A percentile compares a stretch with the other conserved stretches of the same genome.
Evolutionary conservation across 2,888 invertebrate genomes (phyloP).

Genomic region (Idaea biselata): DNA sequence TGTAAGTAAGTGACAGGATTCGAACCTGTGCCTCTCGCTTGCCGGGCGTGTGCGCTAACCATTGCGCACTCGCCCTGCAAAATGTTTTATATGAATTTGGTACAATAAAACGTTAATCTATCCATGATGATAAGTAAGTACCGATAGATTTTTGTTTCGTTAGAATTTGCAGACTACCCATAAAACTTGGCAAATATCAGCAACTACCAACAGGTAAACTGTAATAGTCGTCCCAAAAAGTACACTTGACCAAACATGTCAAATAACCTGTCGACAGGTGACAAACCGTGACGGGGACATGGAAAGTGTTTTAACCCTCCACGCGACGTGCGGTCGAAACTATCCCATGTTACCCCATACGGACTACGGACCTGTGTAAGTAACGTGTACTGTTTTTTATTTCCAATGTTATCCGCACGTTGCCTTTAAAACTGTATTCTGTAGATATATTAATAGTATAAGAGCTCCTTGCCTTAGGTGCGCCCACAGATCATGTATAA

Average conservation of each 20-base stretch:
- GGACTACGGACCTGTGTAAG: neutral
- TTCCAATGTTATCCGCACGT: neutral
- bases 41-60: too few relatives aligned
- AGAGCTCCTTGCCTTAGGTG: too few relatives aligned
- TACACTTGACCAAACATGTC: slow-evolving; percentile 16
- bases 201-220: neutral
- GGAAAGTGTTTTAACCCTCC: slow-evolving; percentile 71
- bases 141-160: too few relatives aligned
- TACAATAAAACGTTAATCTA: too few relatives aligned
- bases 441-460: too few relatives aligned
- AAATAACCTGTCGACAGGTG: slow-evolving; percentile 41
- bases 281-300: slow-evolving; percentile 53
- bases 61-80: too few relatives aligned
- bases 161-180: too few relatives aligned
- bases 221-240: neutral
- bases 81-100: too few relatives aligned
- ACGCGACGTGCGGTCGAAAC: slow-evolving; percentile 48
- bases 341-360: slow-evolving; percentile 16
- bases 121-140: too few relatives aligned
- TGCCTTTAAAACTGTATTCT: neutral
- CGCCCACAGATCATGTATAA: too few relatives aligned
- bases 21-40: too few relatives aligned
- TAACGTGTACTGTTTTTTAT: neutral
- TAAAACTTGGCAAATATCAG: neutral
- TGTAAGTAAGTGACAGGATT: too few relatives aligned